Base-by-base conservation (phyloP, 2,888 invertebrate genomes). In the Phasia obesa region DNA sequence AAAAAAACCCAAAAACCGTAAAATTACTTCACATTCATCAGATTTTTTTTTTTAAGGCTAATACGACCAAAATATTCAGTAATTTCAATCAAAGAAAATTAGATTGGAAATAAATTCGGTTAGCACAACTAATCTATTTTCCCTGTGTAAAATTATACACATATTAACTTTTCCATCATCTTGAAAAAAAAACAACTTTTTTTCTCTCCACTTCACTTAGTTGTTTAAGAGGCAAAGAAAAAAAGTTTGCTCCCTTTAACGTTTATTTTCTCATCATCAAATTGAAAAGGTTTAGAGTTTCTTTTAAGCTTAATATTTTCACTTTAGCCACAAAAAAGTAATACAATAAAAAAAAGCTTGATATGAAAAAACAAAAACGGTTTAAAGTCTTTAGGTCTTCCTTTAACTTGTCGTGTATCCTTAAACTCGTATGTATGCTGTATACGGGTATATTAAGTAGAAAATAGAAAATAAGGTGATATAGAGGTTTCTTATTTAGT, bases 361-460 rank as follows among this genome's bases (percentile, higher is more conserved):
- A 4, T n/a, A 27, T 21, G 21, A 17, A 38, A 47, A 44, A 17
- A n/a, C n/a, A n/a, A n/a, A 49, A 35, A 38, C 44, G 38, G 25
- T 62, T 71, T 67, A 42, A 65, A 71, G 65, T 49, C 53, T 60
- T 71, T 49, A 65, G 64, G 59, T 65, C 65, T 74, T 62, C 71
- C 71, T 65, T 73, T 53, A 15, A 23, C 44, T 53, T 59, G 73
- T 67, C 59, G 42, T 73, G 65, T 73, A 31, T 38, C 51, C 70
- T 70, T 70, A 35, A 69, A 13, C 15, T 42, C 1, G n/a, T 71
- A 42, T 78, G 31, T 31, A 65, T 67, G 73, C 62, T 27, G 3
- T 62, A 47, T 1, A 27, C n/a, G 11, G 3, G 15, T n/a, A 70
- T n/a, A 81, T 38, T 51, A 67, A 35, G 13, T 44, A 44, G 51